Evolutionary conservation across 2,113 vertebrate species (phyloP).

Genomic region (Salvelinus sp.): DNA sequence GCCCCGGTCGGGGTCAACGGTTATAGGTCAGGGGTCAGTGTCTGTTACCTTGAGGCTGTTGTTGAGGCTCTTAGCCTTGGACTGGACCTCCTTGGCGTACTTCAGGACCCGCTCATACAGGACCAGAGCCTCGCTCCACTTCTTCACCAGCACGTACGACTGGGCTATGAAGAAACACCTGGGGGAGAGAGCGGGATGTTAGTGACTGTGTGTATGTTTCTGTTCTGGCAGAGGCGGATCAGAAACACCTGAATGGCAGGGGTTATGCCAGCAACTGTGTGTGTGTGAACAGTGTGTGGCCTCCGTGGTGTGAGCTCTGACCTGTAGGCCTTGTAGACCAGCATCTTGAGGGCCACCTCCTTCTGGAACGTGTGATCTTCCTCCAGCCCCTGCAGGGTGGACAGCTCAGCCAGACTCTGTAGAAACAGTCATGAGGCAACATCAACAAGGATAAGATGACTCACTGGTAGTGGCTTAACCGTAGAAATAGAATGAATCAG

Average conservation of each 20-base stretch:
- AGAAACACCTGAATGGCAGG: too few relatives aligned
- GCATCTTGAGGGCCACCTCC: constrained; percentile 88
- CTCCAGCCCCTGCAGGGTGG: constrained; percentile 90
- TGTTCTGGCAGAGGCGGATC: background rate
- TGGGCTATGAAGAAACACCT: constrained; percentile 99
- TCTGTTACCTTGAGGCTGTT: constrained; percentile 85
- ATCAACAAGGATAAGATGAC: background rate
- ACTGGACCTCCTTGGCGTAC: constrained; percentile 84
- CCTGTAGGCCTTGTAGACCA: constrained; percentile 98
- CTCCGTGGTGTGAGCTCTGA: constrained; percentile 41
- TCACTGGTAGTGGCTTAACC: background rate
- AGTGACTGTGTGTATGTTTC: background rate
- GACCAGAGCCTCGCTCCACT: constrained; percentile 96
- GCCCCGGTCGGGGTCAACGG: background rate
- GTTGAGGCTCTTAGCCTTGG: constrained; percentile 79
- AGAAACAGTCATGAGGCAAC: constrained; percentile 2
- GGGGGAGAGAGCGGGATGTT: constrained; percentile 11
- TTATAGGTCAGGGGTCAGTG: background rate
- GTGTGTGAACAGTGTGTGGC: background rate
- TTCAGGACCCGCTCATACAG: constrained; percentile 94
- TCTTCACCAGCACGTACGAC: constrained; percentile 96
- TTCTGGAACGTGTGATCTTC: constrained; percentile 93
- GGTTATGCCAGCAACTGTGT: too few relatives aligned
- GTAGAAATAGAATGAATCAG: too few relatives aligned
- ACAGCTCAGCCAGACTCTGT: constrained; percentile 92